These are phyloP conservation scores for Balearica regulorum DNA, from an alignment of 2,797 vertebrate species.

Conservation along the genomic window DNA sequence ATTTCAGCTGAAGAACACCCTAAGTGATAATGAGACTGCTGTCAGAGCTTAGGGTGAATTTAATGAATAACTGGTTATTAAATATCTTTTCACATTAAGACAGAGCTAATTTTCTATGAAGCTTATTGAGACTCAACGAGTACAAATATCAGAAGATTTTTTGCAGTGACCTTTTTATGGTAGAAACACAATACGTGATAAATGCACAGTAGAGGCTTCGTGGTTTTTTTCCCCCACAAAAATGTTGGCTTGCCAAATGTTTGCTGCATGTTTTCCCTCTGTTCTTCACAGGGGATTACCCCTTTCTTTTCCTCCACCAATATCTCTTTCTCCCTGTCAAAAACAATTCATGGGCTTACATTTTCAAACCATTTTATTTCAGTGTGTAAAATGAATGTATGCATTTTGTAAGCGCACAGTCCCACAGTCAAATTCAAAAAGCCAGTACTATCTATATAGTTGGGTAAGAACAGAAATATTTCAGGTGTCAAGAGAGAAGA, in stretches of 20 bases:
- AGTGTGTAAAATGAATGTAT: background rate
- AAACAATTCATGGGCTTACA: background rate
- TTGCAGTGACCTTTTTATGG: background rate
- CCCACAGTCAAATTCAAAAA: background rate
- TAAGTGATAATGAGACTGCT: background rate
- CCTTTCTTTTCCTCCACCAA: background rate
- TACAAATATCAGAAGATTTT: background rate
- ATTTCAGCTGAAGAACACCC: background rate
- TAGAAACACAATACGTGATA: background rate
- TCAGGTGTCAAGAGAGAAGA: background rate
- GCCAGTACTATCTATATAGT: background rate
- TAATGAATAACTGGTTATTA: background rate
- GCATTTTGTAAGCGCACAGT: background rate
- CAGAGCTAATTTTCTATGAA: background rate
- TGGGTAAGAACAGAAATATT: background rate
- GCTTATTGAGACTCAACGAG: background rate
- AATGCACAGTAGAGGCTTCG: background rate
- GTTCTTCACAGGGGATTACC: background rate
- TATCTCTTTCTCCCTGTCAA: background rate
- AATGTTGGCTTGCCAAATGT: background rate
- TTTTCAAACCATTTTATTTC: background rate
- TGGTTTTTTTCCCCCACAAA: background rate
- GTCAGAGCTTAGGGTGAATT: background rate
- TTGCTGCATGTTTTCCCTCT: constrained; percentile 10
- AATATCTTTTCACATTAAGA: background rate